Percentiles rank a stretch among this genome's conserved stretches.
Conservation (phyloP, 2,113 vertebrate genomes). For the Macrotus californicus region DNA sequence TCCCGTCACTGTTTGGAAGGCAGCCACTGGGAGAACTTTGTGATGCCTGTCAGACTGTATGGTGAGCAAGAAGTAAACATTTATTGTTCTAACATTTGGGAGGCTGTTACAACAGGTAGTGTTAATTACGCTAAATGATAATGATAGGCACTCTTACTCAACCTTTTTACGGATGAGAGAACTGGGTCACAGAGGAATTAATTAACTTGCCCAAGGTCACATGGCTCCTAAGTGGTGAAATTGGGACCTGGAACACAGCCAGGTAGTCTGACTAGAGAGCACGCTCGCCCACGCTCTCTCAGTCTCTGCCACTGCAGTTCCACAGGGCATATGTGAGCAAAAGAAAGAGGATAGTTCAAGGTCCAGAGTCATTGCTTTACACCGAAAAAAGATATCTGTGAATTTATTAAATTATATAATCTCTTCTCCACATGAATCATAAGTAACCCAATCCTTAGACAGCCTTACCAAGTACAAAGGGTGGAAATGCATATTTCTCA, state of each 20-base stretch:
- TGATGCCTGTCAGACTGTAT: background rate
- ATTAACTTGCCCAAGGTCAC: background rate
- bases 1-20: background rate
- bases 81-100: background rate
- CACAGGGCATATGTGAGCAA: background rate
- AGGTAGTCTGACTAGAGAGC: background rate
- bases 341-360: background rate
- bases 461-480: conserved; percentile 41
- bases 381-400: background rate
- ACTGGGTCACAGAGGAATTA: background rate
- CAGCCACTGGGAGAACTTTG: background rate
- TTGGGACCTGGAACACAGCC: background rate
- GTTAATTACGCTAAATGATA: background rate
- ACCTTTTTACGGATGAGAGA: background rate
- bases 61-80: background rate
- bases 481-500: background rate
- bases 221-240: background rate
- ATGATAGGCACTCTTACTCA: background rate
- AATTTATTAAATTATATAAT: conserved; percentile 33
- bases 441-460: conserved; percentile 32
- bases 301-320: background rate
- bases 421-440: conserved; percentile 20
- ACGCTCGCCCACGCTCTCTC: background rate
- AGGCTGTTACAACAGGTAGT: background rate
- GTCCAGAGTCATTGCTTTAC: background rate